phyloP scores from a whole-genome alignment of 1,140 invertebrate species.

The Asbolus verrucosus region DNA sequence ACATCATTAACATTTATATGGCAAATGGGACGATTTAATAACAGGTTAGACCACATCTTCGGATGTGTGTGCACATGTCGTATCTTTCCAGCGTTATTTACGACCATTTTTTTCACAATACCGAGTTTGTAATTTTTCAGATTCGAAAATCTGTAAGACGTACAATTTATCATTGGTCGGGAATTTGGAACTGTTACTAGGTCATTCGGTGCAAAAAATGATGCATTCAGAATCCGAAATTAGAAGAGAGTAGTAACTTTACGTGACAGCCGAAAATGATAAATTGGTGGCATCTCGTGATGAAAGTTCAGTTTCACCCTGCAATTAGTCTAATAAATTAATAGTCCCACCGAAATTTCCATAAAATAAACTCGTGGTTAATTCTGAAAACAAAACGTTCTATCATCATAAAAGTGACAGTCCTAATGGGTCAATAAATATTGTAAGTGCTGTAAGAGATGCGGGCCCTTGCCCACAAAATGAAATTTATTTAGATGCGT shows the following conservation, averaged over 20 bases:
- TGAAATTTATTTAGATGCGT: constrained; percentile 17
- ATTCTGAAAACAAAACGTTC: constrained; percentile 40
- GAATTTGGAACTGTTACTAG: no score
- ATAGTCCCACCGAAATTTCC: constrained; percentile 29
- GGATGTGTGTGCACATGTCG: background rate
- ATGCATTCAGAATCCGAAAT: background rate
- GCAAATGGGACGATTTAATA: constrained; percentile 18
- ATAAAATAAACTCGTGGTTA: constrained; percentile 27
- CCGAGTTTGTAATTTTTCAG: no score
- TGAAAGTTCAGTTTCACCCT: constrained; percentile 7
- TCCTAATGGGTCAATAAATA: constrained; percentile 20
- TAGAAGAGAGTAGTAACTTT: background rate
- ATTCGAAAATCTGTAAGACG: no score
- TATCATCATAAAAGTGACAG: constrained; percentile 43
- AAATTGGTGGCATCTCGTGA: constrained; percentile 12
- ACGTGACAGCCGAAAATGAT: no score
- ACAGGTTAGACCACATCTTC: constrained; percentile 25
- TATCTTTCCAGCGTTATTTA: background rate
- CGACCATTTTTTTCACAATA: background rate
- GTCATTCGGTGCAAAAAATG: no score
- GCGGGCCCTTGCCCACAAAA: constrained; percentile 27
- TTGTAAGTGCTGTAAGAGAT: no score
- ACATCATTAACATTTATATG: constrained; percentile 37
- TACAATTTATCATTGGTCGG: no score
- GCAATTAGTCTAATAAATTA: constrained; percentile 33